Evolutionary conservation across 2,888 invertebrate species (phyloP).

Genomic region (Hydropsyche betteni): DNA sequence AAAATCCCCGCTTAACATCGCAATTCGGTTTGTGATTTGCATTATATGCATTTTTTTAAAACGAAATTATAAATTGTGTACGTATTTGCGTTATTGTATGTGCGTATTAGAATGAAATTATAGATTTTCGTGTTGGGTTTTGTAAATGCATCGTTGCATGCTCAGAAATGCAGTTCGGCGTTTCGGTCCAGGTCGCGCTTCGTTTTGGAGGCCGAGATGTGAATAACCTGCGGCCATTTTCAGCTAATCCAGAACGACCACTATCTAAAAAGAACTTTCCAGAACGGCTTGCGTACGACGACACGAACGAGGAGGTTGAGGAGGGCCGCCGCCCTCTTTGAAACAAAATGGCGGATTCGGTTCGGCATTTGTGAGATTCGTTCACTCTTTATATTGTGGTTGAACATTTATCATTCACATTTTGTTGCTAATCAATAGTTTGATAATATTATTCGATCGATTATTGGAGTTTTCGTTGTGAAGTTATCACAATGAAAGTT

Average conservation of each 20-base stretch:
- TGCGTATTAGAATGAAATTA: neutral
- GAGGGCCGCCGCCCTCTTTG: slow-evolving; percentile 31
- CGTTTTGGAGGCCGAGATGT: slow-evolving; percentile 35
- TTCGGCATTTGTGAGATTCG: too few relatives aligned
- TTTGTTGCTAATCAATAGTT: too few relatives aligned
- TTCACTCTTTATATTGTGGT: too few relatives aligned
- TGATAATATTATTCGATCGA: too few relatives aligned
- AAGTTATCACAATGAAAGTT: too few relatives aligned
- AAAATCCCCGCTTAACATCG: too few relatives aligned
- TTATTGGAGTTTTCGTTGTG: too few relatives aligned
- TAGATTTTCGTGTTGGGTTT: neutral
- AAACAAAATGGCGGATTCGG: slow-evolving; percentile 33
- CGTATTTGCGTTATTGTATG: too few relatives aligned
- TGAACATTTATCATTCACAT: too few relatives aligned
- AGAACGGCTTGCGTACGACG: slow-evolving; percentile 4
- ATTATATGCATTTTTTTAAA: too few relatives aligned
- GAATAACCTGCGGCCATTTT: slow-evolving; percentile 49
- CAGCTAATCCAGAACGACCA: slow-evolving; percentile 46
- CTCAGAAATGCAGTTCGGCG: slow-evolving; percentile 3
- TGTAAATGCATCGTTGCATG: neutral
- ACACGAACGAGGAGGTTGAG: neutral
- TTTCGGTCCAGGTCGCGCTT: slow-evolving; percentile 19
- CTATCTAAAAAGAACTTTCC: slow-evolving; percentile 22
- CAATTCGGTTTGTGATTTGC: too few relatives aligned
- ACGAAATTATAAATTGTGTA: too few relatives aligned